phyloP scores from a whole-genome alignment of 2,113 vertebrate species.

The Bettongia penicillata region DNA sequence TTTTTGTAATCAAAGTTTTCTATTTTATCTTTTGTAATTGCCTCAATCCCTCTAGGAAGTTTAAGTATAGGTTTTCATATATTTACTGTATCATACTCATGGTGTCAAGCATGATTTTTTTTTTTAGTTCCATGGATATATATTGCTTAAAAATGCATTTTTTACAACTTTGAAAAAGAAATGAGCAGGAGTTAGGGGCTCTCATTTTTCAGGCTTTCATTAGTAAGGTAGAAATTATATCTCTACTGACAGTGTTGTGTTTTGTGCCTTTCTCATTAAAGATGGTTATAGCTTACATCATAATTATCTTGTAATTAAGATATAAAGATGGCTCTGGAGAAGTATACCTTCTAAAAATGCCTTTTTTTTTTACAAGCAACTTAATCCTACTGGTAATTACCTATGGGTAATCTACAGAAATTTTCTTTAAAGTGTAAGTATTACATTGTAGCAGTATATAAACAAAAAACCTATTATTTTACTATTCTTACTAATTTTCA shows the following conservation, averaged over 20 bases:
- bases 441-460: not conserved
- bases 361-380: slow-evolving; percentile 22
- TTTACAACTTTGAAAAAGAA: not conserved
- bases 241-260: not conserved
- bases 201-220: not conserved
- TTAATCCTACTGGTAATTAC: slow-evolving; percentile 15
- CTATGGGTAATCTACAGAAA: not conserved
- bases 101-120: too few species aligned
- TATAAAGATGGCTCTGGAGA: not conserved
- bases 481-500: too few species aligned
- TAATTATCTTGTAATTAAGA: not conserved
- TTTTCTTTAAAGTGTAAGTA: slow-evolving; percentile 16
- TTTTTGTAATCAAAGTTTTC: not conserved
- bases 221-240: slow-evolving; percentile 2
- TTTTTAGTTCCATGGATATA: not conserved
- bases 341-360: not conserved
- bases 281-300: not conserved
- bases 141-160: not conserved
- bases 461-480: not conserved
- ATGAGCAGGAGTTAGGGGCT: not conserved
- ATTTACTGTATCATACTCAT: not conserved
- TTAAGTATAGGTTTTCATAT: not conserved
- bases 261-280: slow-evolving; percentile 18
- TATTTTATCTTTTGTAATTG: not conserved
- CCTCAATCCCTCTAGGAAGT: not conserved